Conservation (phyloP, 2,888 invertebrate genomes). For the Spilosoma lubricipeda region DNA sequence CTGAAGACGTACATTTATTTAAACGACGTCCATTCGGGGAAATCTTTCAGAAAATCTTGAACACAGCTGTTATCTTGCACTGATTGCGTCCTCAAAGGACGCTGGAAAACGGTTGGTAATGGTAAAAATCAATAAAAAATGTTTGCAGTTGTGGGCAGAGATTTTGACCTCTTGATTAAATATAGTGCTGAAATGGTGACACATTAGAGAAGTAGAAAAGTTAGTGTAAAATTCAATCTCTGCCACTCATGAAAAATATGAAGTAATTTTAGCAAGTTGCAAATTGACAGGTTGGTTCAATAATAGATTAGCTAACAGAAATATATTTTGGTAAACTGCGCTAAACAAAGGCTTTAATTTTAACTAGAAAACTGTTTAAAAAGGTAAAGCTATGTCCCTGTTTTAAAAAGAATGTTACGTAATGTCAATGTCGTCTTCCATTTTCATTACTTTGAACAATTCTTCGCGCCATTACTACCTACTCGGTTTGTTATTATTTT, state of each 20-base stretch:
- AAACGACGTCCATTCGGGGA: conserved; percentile 43
- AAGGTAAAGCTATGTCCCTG: too few species aligned
- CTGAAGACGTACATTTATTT: conserved; percentile 47
- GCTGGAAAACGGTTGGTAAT: conserved; percentile 18
- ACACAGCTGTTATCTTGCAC: conserved; percentile 45
- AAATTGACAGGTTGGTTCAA: background rate
- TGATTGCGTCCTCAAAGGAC: conserved; percentile 44
- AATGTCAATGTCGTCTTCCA: too few species aligned
- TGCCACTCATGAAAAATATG: too few species aligned
- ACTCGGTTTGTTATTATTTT: too few species aligned
- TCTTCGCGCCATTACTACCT: too few species aligned
- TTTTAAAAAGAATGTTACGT: too few species aligned
- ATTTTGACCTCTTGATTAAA: conserved; percentile 8
- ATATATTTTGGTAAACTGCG: too few species aligned
- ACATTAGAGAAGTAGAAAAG: background rate
- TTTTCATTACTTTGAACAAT: too few species aligned
- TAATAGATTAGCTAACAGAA: background rate
- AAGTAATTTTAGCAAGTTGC: background rate
- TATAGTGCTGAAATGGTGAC: background rate
- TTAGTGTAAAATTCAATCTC: background rate
- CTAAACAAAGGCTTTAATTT: too few species aligned
- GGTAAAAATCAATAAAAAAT: conserved; percentile 7
- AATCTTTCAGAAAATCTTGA: conserved; percentile 46
- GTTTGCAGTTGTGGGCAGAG: background rate
- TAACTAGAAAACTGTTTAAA: too few species aligned